phyloP scores from a whole-genome alignment of 2,797 vertebrate genomes.

The Carduelis carduelis region DNA sequence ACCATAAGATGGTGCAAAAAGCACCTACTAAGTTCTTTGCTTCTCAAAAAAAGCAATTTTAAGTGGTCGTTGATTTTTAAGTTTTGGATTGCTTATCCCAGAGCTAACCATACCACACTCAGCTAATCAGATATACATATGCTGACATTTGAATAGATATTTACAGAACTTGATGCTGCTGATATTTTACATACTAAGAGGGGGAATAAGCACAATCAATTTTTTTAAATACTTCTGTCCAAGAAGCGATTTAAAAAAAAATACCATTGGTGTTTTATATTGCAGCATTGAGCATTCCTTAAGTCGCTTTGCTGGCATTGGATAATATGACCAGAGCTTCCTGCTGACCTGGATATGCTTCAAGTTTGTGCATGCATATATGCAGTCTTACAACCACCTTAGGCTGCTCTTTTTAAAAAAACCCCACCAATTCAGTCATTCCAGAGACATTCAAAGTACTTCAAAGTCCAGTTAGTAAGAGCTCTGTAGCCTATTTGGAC shows the following conservation, averaged over 20 bases:
- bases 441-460: slow-evolving; percentile 8
- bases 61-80: slow-evolving; percentile 28
- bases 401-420: neutral
- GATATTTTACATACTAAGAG: slow-evolving; percentile 20
- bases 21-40: slow-evolving; percentile 59
- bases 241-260: slow-evolving; percentile 48
- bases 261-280: slow-evolving; percentile 3
- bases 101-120: neutral
- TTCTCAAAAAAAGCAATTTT: slow-evolving; percentile 68
- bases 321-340: slow-evolving; percentile 12
- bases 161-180: slow-evolving; percentile 41
- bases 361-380: neutral
- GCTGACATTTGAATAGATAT: slow-evolving; percentile 34
- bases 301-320: neutral
- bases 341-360: slow-evolving; percentile 6
- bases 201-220: neutral
- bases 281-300: slow-evolving; percentile 22
- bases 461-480: slow-evolving; percentile 6
- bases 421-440: neutral
- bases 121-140: slow-evolving; percentile 28
- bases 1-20: slow-evolving; percentile 54
- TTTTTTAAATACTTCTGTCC: slow-evolving; percentile 15
- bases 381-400: neutral
- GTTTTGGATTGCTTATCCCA: slow-evolving; percentile 20
- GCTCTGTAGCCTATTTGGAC: neutral